A percentile compares a stretch with the other conserved stretches of the same genome.
Conservation (phyloP, 2,888 invertebrate genomes). For the Atherix ibis region DNA sequence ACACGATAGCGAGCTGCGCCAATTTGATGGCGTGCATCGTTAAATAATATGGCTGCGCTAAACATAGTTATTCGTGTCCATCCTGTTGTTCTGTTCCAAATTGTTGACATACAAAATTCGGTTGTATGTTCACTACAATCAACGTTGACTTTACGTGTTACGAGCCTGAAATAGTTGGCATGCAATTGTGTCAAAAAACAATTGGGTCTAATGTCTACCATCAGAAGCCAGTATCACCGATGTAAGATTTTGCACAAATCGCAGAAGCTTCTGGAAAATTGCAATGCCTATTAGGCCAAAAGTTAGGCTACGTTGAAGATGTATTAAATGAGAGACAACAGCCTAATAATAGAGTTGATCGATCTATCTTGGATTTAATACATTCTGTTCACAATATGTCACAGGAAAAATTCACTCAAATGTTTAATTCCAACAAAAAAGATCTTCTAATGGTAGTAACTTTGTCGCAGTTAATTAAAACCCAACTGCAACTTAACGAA, state of each 20-base stretch:
- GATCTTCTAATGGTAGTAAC: conserved; percentile 96
- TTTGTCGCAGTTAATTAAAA: conserved; percentile 87
- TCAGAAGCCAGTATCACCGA: conserved; percentile 49
- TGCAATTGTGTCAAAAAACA: conserved; percentile 74
- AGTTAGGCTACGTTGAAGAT: conserved; percentile 78
- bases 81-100: conserved; percentile 95
- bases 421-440: conserved; percentile 93
- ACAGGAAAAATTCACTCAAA: conserved; percentile 77
- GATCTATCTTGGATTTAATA: conserved; percentile 78
- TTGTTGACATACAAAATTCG: conserved; percentile 93
- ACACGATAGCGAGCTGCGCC: too few relatives aligned
- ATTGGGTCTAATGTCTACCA: conserved; percentile 39
- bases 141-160: conserved; percentile 78
- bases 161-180: conserved; percentile 74
- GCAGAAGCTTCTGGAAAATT: conserved; percentile 71
- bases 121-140: conserved; percentile 93
- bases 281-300: conserved; percentile 55
- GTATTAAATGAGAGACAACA: conserved; percentile 64
- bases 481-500: conserved; percentile 91
- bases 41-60: conserved; percentile 27
- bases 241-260: conserved; percentile 63
- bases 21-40: too few relatives aligned
- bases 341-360: conserved; percentile 76
- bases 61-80: conserved; percentile 83
- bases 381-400: conserved; percentile 85